Evolutionary conservation across 2,888 invertebrate species (phyloP), one percentile per base, ranked within the genome.

Genomic region (Entomobrya multifasciata): DNA sequence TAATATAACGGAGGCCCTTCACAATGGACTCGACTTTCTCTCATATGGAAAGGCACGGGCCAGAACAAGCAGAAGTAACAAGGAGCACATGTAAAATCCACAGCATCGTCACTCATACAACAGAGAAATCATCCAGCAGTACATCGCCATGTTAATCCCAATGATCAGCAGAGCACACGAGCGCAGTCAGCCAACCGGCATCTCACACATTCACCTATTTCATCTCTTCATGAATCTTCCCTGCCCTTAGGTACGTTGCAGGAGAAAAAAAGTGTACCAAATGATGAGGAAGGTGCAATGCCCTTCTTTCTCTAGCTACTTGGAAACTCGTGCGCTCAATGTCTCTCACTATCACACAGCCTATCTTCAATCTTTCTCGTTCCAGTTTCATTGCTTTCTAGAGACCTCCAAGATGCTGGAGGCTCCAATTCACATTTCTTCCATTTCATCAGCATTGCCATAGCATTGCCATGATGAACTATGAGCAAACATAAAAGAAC

Each of bases 231-330:
- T 49, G 67, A 20, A 47, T 67, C 52, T 49, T 30, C 8, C 49
- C 30, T 49, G 52, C 20, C 70, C 70, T 70, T 70, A 79, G 60
- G 70, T 47, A 44, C 30, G 0, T 15, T n/a, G 15, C 57, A 36
- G n/a, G n/a, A n/a, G n/a, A n/a, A n/a, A 44, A 72, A 84, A 84
- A 84, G 84, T 85, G 78, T 78, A 85, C 78, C 84, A 70, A 78
- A 15, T 44, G 70, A 70, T 20, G 15, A 74, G 72, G 49, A 74
- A 79, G 49, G 86, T 79, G 79, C 86, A 86, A 60, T 86, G 86
- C 79, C 86, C 86, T 65, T 78, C 47, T 60, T 27, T 11, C 44
- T 55, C 41, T n/a, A 49, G 41, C 57, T 41, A n/a, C 82, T 47
- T 47, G 27, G 3, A 20, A 20, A 27, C 22, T 70, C 15, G 10